phyloP scores from a whole-genome alignment of 2,113 vertebrate species.

The Hippopotamus amphibius region DNA sequence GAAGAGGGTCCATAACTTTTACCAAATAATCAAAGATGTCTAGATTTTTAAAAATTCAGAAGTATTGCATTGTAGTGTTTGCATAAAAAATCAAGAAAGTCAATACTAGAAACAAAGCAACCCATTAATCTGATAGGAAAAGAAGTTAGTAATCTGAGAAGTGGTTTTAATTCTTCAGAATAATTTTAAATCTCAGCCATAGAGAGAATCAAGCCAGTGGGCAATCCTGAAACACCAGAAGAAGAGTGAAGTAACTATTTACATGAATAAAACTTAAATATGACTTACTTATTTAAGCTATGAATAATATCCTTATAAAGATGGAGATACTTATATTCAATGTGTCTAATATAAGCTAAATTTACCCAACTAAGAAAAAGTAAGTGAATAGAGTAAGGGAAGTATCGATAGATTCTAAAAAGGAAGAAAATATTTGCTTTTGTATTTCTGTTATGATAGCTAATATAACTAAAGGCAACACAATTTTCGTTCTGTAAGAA shows the following conservation, averaged over 20 bases:
- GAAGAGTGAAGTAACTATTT: slow-evolving; percentile 4
- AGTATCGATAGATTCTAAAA: neutral
- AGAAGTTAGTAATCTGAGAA: neutral
- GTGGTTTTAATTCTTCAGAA: slow-evolving; percentile 22
- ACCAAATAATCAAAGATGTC: neutral
- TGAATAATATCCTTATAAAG: slow-evolving; percentile 28
- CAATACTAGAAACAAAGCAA: neutral
- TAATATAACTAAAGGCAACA: slow-evolving; percentile 12
- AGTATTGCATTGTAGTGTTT: neutral
- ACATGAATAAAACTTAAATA: slow-evolving; percentile 15
- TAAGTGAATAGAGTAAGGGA: neutral
- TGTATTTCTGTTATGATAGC: slow-evolving; percentile 9
- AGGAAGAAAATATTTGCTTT: slow-evolving; percentile 37
- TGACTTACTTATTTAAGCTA: neutral
- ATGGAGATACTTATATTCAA: slow-evolving; percentile 25
- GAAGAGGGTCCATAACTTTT: neutral
- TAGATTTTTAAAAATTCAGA: slow-evolving; percentile 12
- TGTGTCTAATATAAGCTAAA: slow-evolving; percentile 45
- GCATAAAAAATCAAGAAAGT: neutral
- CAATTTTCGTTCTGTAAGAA: slow-evolving; percentile 9
- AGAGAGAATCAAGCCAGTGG: neutral
- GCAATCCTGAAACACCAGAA: neutral
- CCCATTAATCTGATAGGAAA: neutral
- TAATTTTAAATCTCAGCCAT: neutral
- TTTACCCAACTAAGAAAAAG: neutral